Percentiles rank a stretch among this genome's conserved stretches.
phyloP scores from a whole-genome alignment of 2,888 invertebrate genomes.

The Zhuqinia jingwanae region DNA sequence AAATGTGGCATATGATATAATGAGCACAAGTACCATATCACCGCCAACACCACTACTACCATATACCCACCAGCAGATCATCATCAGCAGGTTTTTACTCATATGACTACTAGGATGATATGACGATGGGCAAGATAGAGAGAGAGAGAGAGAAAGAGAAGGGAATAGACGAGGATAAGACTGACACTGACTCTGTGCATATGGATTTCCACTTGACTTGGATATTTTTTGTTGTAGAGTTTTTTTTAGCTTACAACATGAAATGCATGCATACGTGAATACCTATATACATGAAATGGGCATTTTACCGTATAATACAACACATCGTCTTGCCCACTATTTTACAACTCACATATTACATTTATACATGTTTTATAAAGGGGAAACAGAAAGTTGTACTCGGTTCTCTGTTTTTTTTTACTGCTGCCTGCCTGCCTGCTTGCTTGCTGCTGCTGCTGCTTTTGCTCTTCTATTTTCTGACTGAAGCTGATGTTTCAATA shows the following conservation, averaged over 20 bases:
- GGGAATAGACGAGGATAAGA: not conserved
- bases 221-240: slow-evolving; percentile 26
- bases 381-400: slow-evolving; percentile 29
- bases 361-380: slow-evolving; percentile 43
- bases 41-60: not conserved
- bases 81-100: slow-evolving; percentile 31
- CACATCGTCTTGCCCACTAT: too few species aligned
- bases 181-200: slow-evolving; percentile 12
- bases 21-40: not conserved
- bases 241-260: not conserved
- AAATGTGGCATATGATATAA: not conserved
- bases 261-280: slow-evolving; percentile 8
- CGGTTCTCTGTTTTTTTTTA: slow-evolving; percentile 18
- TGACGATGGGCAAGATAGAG: not conserved
- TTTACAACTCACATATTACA: not conserved
- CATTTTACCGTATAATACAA: slow-evolving; percentile 10
- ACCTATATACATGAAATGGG: not conserved
- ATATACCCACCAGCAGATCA: not conserved
- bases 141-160: slow-evolving; percentile 3
- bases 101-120: not conserved
- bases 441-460: slow-evolving; percentile 8
- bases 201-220: slow-evolving; percentile 52
- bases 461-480: not conserved
- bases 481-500: slow-evolving; percentile 11
- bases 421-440: not conserved